Conservation (phyloP, 2,797 vertebrate species). For the Galago senegalensis region DNA sequence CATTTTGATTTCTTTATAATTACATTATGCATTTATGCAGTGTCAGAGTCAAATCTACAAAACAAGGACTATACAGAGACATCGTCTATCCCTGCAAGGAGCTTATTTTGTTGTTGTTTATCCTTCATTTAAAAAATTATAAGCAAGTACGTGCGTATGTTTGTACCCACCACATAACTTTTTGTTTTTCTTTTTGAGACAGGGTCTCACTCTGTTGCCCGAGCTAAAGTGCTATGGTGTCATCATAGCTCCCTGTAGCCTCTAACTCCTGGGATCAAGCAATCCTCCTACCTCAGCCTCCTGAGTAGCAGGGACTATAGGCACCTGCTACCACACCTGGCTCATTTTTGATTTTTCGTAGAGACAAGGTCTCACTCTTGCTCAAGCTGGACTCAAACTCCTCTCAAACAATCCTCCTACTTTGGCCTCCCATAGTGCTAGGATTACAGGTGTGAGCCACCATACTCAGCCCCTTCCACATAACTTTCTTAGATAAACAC, state of each 20-base stretch:
- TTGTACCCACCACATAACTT: not conserved
- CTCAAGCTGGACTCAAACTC: not conserved
- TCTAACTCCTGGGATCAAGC: not conserved
- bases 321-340: not conserved
- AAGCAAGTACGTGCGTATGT: not conserved
- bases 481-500: not conserved
- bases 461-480: not conserved
- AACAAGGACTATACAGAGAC: constrained; percentile 2
- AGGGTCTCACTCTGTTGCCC: not conserved
- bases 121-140: not conserved
- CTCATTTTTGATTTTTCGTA: not conserved
- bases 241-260: not conserved
- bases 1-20: constrained; percentile 37
- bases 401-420: not conserved
- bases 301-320: not conserved
- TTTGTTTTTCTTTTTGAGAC: not conserved
- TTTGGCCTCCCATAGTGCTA: not conserved
- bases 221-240: not conserved
- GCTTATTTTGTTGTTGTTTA: not conserved
- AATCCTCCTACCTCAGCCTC: not conserved
- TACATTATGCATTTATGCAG: not conserved
- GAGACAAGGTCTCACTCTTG: not conserved
- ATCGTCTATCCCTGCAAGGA: not conserved
- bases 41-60: constrained; percentile 28
- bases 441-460: not conserved